Evolutionary conservation across 2,113 vertebrate species (phyloP).

Genomic region (Pituophis catenifer): DNA sequence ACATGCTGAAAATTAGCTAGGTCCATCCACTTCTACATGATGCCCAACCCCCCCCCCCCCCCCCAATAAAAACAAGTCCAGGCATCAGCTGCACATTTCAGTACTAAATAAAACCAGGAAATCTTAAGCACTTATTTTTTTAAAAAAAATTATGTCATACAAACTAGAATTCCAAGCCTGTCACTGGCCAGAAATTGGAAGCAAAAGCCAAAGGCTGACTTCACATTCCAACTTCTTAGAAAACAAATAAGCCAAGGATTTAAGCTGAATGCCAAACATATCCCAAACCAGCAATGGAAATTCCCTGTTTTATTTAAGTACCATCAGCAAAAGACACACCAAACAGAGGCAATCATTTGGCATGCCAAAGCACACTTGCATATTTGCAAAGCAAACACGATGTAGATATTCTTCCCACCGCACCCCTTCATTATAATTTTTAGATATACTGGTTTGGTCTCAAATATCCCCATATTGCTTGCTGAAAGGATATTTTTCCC

Average conservation of each 20-base stretch:
- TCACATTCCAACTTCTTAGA: not conserved
- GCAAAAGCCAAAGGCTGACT: not conserved
- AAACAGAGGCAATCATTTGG: not conserved
- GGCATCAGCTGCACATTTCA: not conserved
- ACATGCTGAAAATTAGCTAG: not conserved
- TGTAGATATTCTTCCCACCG: not conserved
- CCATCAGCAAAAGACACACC: not conserved
- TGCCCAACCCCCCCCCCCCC: rapidly evolving
- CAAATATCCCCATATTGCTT: not conserved
- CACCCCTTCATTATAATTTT: not conserved
- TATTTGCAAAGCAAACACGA: not conserved
- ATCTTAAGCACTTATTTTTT: not conserved
- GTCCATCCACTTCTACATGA: not conserved
- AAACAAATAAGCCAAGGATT: not conserved
- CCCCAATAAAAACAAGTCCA: not conserved
- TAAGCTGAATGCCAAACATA: not conserved
- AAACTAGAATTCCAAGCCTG: not conserved
- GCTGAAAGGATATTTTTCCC: not conserved
- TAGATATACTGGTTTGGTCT: not conserved
- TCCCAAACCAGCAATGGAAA: not conserved
- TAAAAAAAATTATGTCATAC: not conserved
- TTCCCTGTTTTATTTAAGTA: not conserved
- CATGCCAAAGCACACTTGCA: not conserved
- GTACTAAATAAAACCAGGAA: not conserved
- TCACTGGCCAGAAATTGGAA: not conserved